phyloP scores from a whole-genome alignment of 2,797 vertebrate genomes.

The Catamblyrhynchus diadema region DNA sequence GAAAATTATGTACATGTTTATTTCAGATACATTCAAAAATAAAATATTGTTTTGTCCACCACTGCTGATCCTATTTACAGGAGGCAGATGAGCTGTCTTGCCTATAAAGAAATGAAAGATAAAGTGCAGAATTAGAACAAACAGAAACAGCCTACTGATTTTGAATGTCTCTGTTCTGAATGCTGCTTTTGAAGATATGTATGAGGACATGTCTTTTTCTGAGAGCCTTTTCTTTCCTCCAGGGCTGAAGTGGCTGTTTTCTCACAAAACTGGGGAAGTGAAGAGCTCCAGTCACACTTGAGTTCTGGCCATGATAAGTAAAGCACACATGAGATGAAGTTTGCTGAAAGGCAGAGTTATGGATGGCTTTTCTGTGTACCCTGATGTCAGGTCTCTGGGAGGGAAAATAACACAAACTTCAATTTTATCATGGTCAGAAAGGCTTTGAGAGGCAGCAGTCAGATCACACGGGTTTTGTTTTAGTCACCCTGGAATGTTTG shows the following conservation, averaged over 20 bases:
- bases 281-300: background rate
- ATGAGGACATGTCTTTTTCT: constrained; percentile 5
- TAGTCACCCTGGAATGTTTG: background rate
- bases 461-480: background rate
- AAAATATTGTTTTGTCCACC: background rate
- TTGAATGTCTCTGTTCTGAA: background rate
- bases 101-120: background rate
- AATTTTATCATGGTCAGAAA: background rate
- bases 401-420: background rate
- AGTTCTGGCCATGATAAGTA: background rate
- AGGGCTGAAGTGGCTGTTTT: background rate
- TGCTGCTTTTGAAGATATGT: background rate
- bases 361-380: background rate
- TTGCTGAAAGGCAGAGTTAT: background rate
- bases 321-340: background rate
- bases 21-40: background rate
- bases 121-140: constrained; percentile 16
- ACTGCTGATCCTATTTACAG: background rate
- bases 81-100: constrained; percentile 11
- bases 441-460: background rate
- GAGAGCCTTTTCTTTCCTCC: background rate
- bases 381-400: background rate
- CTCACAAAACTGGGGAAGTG: background rate
- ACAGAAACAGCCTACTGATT: constrained; percentile 10
- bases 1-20: background rate